phyloP scores from a whole-genome alignment of 2,113 vertebrate species.

The Pristiophorus japonicus region DNA sequence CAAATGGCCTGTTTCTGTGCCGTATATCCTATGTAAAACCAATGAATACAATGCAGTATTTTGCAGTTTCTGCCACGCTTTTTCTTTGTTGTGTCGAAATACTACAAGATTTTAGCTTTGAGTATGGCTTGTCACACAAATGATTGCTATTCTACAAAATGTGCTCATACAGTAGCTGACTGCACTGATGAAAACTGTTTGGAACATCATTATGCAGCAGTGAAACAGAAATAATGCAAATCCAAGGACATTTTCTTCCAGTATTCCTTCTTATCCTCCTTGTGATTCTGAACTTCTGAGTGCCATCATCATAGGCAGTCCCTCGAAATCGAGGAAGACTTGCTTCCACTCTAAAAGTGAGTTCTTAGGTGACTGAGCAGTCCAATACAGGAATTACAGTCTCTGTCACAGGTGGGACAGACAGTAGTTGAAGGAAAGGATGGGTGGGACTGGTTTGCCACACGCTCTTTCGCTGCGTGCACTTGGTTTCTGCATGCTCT shows the following conservation, averaged over 20 bases:
- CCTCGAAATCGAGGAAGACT: too few species aligned
- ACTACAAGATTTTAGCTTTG: background rate
- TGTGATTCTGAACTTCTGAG: background rate
- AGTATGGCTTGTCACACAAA: background rate
- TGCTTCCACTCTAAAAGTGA: too few species aligned
- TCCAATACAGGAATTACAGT: too few species aligned
- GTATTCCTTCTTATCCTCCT: background rate
- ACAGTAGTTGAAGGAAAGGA: too few species aligned
- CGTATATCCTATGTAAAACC: too few species aligned
- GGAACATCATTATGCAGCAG: background rate
- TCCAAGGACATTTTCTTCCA: background rate
- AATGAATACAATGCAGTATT: background rate
- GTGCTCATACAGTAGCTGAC: background rate
- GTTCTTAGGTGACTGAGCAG: too few species aligned
- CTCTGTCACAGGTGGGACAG: too few species aligned
- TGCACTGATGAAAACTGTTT: background rate
- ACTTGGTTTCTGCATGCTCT: too few species aligned
- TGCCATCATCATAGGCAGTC: too few species aligned
- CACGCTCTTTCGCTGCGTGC: too few species aligned
- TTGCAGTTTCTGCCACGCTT: background rate
- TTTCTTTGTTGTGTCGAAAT: background rate
- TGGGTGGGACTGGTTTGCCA: too few species aligned
- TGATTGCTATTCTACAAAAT: background rate
- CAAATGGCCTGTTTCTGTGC: too few species aligned
- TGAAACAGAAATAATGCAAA: background rate